Evolutionary conservation across 2,888 invertebrate species (phyloP).

Genomic region (Lochmaea crataegi): DNA sequence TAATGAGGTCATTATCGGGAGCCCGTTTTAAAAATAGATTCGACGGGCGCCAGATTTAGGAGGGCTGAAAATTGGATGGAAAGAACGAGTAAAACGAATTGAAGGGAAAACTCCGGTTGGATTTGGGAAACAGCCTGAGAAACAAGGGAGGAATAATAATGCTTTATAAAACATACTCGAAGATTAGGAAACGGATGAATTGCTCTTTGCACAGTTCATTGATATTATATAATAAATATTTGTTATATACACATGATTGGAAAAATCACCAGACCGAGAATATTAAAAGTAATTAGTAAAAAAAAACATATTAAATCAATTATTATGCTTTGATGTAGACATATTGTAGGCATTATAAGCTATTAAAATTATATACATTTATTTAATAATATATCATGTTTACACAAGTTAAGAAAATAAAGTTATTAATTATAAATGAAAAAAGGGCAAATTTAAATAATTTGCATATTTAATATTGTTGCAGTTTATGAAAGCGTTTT

Average conservation of each 20-base stretch:
- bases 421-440: too few species aligned
- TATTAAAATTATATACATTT: too few species aligned
- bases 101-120: conserved; percentile 26
- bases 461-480: too few species aligned
- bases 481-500: too few species aligned
- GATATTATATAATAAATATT: conserved; percentile 7
- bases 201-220: neutral
- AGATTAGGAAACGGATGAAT: conserved; percentile 8
- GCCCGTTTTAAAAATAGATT: conserved; percentile 30
- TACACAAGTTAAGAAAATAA: too few species aligned
- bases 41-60: conserved; percentile 26
- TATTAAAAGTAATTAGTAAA: too few species aligned
- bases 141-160: conserved; percentile 27
- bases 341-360: too few species aligned
- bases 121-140: conserved; percentile 24
- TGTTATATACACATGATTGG: neutral
- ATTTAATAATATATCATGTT: too few species aligned
- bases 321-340: too few species aligned
- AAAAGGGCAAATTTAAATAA: too few species aligned
- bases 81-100: conserved; percentile 27
- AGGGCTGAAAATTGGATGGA: conserved; percentile 32
- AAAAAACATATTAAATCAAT: too few species aligned
- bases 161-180: conserved; percentile 20
- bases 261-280: too few species aligned
- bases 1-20: conserved; percentile 38